Percentiles rank a stretch among this genome's conserved stretches.
These are phyloP conservation scores for Siniperca obscura DNA, from an alignment of 2,797 vertebrate genomes.

Conservation along the genomic window DNA sequence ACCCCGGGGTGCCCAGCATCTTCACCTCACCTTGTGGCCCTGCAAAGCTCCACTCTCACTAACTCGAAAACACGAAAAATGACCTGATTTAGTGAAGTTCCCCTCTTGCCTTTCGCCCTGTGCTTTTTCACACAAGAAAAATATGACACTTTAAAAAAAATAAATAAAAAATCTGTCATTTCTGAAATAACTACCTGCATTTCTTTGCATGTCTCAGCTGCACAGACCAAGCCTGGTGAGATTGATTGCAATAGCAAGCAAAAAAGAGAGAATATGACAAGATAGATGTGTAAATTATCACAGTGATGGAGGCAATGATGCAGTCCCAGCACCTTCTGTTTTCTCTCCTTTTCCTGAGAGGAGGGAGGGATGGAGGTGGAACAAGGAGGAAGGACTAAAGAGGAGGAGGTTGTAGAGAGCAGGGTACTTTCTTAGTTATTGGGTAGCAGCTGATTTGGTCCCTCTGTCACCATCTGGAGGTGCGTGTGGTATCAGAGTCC, in stretches of 20 bases:
- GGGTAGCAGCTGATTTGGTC: slow-evolving; percentile 89
- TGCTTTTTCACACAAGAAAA: slow-evolving; percentile 49
- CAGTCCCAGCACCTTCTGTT: slow-evolving; percentile 99
- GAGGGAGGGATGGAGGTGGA: slow-evolving; percentile 77
- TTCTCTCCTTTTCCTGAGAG: slow-evolving; percentile 82
- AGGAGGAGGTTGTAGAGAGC: slow-evolving; percentile 60
- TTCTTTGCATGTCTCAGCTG: slow-evolving; percentile 83
- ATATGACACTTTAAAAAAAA: slow-evolving; percentile 34
- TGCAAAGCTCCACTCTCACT: slow-evolving; percentile 4
- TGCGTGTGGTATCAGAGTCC: slow-evolving; percentile 79
- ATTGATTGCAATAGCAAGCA: slow-evolving; percentile 96
- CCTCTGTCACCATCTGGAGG: slow-evolving; percentile 91
- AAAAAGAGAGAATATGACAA: slow-evolving; percentile 97
- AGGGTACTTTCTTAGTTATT: slow-evolving; percentile 90
- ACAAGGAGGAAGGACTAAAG: slow-evolving; percentile 57
- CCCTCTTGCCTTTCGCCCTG: slow-evolving; percentile 20
- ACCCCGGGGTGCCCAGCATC: slow-evolving; percentile 27
- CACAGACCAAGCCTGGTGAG: slow-evolving; percentile 90
- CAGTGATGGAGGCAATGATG: slow-evolving; percentile 99
- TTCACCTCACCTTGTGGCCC: slow-evolving; percentile 43
- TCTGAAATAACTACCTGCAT: slow-evolving; percentile 77
- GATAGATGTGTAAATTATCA: slow-evolving; percentile 99
- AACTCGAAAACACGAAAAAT: slow-evolving; percentile 42
- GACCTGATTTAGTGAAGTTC: slow-evolving; percentile 61
- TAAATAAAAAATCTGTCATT: slow-evolving; percentile 52